Conservation (phyloP, 2,888 invertebrate genomes). For the Meghimatium bilineatum region DNA sequence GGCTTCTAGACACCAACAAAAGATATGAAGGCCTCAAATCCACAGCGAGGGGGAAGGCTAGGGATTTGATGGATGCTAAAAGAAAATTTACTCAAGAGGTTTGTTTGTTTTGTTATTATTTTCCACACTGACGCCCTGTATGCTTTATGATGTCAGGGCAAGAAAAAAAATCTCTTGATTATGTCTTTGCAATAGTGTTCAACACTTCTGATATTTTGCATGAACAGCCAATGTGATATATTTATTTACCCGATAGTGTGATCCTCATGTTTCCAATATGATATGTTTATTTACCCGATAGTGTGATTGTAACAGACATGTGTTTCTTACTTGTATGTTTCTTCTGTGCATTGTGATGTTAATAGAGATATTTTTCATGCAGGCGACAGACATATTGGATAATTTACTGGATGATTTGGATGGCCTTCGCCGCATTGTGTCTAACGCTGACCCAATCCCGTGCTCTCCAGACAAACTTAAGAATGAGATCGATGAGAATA, state of each 20-base stretch:
- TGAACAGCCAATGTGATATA: too few relatives aligned
- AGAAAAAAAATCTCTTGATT: too few relatives aligned
- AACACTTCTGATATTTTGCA: too few relatives aligned
- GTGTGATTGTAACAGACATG: too few relatives aligned
- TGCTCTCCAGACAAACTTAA: constrained; percentile 73
- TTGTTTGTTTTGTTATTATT: background rate
- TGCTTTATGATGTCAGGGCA: too few relatives aligned
- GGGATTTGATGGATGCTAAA: constrained; percentile 71
- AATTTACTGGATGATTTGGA: constrained; percentile 74
- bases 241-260: too few relatives aligned
- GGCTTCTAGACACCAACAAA: constrained; percentile 70
- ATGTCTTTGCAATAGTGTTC: too few relatives aligned
- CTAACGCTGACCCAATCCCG: constrained; percentile 74
- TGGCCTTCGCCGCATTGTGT: constrained; percentile 69
- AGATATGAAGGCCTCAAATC: constrained; percentile 73
- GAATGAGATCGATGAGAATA: constrained; percentile 74
- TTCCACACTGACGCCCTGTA: too few relatives aligned
- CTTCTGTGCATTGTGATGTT: background rate
- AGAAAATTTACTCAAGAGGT: constrained; percentile 74
- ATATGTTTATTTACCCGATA: too few relatives aligned
- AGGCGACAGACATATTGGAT: constrained; percentile 74
- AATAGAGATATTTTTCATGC: background rate
- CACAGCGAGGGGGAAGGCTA: constrained; percentile 69
- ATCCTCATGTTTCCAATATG: too few relatives aligned
- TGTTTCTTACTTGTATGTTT: background rate